phyloP scores from a whole-genome alignment of 2,797 vertebrate genomes.

The Parambassis ranga region DNA sequence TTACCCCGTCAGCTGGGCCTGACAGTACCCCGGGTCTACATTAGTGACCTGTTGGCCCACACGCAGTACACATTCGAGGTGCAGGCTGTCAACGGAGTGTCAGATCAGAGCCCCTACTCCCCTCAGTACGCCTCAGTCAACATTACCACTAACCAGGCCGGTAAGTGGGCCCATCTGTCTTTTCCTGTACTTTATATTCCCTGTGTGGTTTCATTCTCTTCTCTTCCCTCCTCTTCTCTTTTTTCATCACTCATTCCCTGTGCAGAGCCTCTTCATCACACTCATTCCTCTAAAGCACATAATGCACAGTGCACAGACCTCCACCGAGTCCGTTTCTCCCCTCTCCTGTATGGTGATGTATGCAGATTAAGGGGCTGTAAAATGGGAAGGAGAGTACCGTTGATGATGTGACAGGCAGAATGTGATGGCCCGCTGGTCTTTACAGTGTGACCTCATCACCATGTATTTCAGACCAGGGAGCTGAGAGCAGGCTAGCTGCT shows the following conservation, averaged over 20 bases:
- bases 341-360: constrained; percentile 52
- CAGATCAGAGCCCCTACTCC: constrained; percentile 95
- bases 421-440: constrained; percentile 68
- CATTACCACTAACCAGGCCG: constrained; percentile 98
- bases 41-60: constrained; percentile 95
- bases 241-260: neutral
- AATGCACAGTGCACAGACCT: constrained; percentile 43
- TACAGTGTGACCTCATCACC: constrained; percentile 69
- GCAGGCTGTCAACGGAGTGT: constrained; percentile 96
- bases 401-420: constrained; percentile 66
- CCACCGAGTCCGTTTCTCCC: constrained; percentile 12
- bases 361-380: constrained; percentile 54
- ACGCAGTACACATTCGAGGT: constrained; percentile 98
- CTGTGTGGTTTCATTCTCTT: constrained; percentile 29
- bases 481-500: constrained; percentile 26
- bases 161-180: constrained; percentile 83
- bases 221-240: constrained; percentile 3
- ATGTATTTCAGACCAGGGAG: constrained; percentile 34
- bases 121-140: constrained; percentile 93
- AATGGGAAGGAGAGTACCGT: constrained; percentile 43
- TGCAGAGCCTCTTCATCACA: constrained; percentile 38
- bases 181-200: constrained; percentile 40
- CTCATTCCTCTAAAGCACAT: constrained; percentile 48
- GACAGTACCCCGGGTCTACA: constrained; percentile 89
- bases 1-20: constrained; percentile 93